These are phyloP conservation scores for Oscheius myriophilus DNA, from an alignment of 2,888 invertebrate genomes.

Conservation along the genomic window DNA sequence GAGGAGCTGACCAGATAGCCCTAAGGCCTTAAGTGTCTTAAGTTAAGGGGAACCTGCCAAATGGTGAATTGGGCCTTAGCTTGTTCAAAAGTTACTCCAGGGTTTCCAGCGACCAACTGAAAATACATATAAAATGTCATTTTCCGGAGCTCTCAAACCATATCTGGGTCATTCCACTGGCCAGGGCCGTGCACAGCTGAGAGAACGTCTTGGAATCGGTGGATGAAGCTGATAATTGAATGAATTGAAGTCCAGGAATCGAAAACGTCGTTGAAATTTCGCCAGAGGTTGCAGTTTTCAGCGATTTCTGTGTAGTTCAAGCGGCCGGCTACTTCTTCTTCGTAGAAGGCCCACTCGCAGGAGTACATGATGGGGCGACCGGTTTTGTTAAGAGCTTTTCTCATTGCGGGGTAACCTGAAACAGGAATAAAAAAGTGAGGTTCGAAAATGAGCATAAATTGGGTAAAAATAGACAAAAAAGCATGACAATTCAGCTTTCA, in stretches of 20 bases:
- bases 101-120: slow-evolving; percentile 1
- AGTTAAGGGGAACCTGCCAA: not conserved
- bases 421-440: no score
- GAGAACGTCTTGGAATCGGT: slow-evolving; percentile 70
- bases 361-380: slow-evolving; percentile 94
- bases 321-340: slow-evolving; percentile 34
- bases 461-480: no score
- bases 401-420: slow-evolving; percentile 91
- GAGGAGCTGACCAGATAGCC: slow-evolving; percentile 29
- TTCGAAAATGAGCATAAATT: no score
- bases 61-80: slow-evolving; percentile 14
- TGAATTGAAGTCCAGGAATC: slow-evolving; percentile 69
- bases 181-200: slow-evolving; percentile 72
- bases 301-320: slow-evolving; percentile 70
- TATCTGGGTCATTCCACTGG: slow-evolving; percentile 74
- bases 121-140: no score
- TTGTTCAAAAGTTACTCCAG: slow-evolving; percentile 18
- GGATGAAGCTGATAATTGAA: slow-evolving; percentile 72
- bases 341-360: slow-evolving; percentile 96
- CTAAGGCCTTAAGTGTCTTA: not conserved
- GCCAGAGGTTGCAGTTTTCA: slow-evolving; percentile 73
- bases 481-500: no score
- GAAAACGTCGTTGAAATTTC: slow-evolving; percentile 73
- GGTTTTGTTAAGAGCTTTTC: slow-evolving; percentile 86
- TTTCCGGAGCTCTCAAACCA: slow-evolving; percentile 64